Conservation (phyloP, 2,797 vertebrate genomes). For the Lerista edwardsae region DNA sequence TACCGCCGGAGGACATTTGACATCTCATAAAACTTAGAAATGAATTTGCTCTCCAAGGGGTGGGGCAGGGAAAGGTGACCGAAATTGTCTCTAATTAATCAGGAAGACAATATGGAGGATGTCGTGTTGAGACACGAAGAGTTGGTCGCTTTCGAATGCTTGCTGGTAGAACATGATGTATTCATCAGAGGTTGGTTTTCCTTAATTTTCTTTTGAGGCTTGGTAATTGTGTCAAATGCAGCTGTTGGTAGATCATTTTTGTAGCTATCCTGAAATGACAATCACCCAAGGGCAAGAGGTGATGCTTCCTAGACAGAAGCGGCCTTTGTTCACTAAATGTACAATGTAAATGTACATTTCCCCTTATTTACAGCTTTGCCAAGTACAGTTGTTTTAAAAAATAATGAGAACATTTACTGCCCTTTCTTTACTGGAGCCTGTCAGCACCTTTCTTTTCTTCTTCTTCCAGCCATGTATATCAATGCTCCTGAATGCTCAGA, state of each 20-base stretch:
- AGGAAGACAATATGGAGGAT: constrained; percentile 45
- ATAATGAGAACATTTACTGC: background rate
- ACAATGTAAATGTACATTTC: background rate
- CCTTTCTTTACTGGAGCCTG: background rate
- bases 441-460: background rate
- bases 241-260: background rate
- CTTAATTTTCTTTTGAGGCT: constrained; percentile 15
- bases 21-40: constrained; percentile 71
- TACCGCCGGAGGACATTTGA: constrained; percentile 61
- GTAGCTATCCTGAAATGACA: background rate
- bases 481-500: background rate
- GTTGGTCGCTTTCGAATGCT: constrained; percentile 47
- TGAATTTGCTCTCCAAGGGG: constrained; percentile 44
- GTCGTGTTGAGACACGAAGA: constrained; percentile 20
- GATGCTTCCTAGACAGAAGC: background rate
- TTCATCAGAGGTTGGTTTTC: constrained; percentile 23
- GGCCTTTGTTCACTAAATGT: background rate
- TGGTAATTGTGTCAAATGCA: constrained; percentile 1
- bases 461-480: background rate
- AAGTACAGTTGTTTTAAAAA: no score
- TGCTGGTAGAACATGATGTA: constrained; percentile 21
- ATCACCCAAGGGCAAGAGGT: background rate
- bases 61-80: constrained; percentile 21
- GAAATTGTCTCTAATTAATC: constrained; percentile 55
- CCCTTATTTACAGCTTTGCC: background rate